phyloP scores from a whole-genome alignment of 2,888 invertebrate species.

The Agrochola litura region DNA sequence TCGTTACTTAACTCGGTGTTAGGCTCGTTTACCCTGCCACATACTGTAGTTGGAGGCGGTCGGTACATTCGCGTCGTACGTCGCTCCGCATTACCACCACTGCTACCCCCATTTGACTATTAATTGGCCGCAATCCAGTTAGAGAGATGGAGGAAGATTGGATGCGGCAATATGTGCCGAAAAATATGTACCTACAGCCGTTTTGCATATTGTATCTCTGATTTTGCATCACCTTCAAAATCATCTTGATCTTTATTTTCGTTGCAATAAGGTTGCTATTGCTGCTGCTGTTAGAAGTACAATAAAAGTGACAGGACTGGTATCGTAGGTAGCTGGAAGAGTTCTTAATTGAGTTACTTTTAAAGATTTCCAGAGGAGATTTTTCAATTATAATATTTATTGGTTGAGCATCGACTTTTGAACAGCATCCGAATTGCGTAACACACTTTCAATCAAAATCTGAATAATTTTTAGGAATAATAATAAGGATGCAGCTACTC shows the following conservation, averaged over 20 bases:
- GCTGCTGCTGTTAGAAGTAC: not conserved
- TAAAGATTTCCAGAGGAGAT: too few species aligned
- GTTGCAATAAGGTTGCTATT: not conserved
- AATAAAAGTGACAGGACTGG: not conserved
- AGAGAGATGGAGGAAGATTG: constrained; percentile 54
- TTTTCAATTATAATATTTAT: too few species aligned
- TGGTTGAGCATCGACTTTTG: too few species aligned
- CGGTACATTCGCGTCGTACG: constrained; percentile 27
- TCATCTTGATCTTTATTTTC: not conserved
- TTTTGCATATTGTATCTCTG: not conserved
- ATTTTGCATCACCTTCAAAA: not conserved
- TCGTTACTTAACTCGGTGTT: constrained; percentile 28
- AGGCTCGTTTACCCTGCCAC: constrained; percentile 17
- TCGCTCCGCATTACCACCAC: constrained; percentile 58
- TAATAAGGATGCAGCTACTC: too few species aligned
- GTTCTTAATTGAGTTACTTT: too few species aligned
- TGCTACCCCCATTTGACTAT: constrained; percentile 69
- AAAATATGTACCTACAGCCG: not conserved
- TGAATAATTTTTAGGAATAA: too few species aligned
- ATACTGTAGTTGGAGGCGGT: not conserved
- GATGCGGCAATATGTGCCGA: constrained; percentile 57
- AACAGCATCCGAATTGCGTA: too few species aligned
- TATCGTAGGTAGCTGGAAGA: not conserved
- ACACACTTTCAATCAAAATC: too few species aligned
- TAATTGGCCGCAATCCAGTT: constrained; percentile 71